Conservation (phyloP, 2,888 invertebrate genomes). For the Pristionchus entomophagus region DNA sequence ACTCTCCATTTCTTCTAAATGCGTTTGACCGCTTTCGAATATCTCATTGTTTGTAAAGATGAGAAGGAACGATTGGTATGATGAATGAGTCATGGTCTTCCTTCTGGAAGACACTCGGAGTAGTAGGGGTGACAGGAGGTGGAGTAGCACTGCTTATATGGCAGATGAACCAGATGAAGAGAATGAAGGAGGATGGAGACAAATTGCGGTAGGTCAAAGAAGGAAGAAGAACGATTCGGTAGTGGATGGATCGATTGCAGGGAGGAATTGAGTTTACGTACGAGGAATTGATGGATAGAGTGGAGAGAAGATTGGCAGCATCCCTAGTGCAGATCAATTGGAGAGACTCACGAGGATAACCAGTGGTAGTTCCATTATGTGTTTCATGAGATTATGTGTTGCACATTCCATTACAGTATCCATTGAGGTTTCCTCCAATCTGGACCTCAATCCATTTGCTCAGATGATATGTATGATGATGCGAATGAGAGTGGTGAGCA, state of each 20-base stretch:
- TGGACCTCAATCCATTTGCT: background rate
- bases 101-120: conserved; percentile 20
- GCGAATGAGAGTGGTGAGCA: conserved; percentile 34
- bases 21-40: background rate
- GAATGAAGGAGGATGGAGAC: background rate
- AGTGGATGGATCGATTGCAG: background rate
- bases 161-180: background rate
- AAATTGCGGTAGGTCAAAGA: background rate
- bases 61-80: background rate
- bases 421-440: background rate
- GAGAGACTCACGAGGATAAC: conserved; percentile 17
- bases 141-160: conserved; percentile 21
- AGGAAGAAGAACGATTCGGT: background rate
- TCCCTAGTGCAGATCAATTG: conserved; percentile 41
- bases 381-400: background rate
- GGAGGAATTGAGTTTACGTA: background rate
- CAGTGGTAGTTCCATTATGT: conserved; percentile 4
- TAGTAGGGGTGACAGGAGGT: background rate
- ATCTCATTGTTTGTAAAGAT: background rate
- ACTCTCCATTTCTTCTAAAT: background rate
- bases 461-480: conserved; percentile 43
- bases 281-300: conserved; percentile 39
- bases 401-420: too few relatives aligned
- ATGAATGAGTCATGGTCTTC: conserved; percentile 6
- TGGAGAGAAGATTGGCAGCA: conserved; percentile 22